phyloP scores from a whole-genome alignment of 2,888 invertebrate species.

The Pterobdella sp. region DNA sequence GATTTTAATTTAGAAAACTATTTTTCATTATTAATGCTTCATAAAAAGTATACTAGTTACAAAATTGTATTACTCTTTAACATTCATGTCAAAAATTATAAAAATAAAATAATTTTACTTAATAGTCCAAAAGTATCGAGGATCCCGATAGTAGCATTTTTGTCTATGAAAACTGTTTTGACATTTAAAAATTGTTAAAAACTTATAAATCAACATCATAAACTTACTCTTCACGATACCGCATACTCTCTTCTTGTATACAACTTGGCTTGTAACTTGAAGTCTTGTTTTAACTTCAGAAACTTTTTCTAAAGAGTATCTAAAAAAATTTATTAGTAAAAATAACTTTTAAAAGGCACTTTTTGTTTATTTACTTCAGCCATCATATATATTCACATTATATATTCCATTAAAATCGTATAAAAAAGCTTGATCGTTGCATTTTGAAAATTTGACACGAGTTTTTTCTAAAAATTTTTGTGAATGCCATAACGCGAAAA shows the following conservation, averaged over 20 bases:
- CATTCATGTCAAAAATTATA: too few species aligned
- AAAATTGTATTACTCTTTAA: too few species aligned
- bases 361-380: not conserved
- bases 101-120: too few species aligned
- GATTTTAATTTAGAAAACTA: too few species aligned
- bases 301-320: constrained; percentile 72
- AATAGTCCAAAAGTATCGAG: constrained; percentile 71
- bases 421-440: too few species aligned
- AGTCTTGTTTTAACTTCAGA: constrained; percentile 59
- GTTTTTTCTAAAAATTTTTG: too few species aligned
- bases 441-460: too few species aligned
- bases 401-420: too few species aligned
- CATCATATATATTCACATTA: not conserved
- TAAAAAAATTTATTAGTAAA: too few species aligned
- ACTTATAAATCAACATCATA: not conserved
- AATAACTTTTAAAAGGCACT: not conserved
- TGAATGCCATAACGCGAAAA: too few species aligned
- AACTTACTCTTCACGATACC: constrained; percentile 71
- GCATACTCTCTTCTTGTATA: constrained; percentile 85
- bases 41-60: too few species aligned
- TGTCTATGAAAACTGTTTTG: constrained; percentile 75
- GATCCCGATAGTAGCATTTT: constrained; percentile 73
- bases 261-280: constrained; percentile 67
- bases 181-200: not conserved
- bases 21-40: too few species aligned